These are phyloP conservation scores for Cinara cedri DNA, from an alignment of 2,888 invertebrate species.

Conservation along the genomic window DNA sequence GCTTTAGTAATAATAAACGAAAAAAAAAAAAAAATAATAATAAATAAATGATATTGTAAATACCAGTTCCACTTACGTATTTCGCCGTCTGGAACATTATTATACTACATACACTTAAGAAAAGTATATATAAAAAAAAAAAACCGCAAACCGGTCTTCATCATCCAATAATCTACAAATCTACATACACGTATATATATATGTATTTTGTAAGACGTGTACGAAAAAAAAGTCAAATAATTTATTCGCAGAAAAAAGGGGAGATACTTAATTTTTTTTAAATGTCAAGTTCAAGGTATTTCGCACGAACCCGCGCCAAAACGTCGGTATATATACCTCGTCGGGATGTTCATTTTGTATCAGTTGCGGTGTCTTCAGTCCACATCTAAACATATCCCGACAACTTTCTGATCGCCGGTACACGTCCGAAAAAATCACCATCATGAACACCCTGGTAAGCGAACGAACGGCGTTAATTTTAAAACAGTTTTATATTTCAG, in stretches of 20 bases:
- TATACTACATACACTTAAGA: not conserved
- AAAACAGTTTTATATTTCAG: not conserved
- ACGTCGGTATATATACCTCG: conserved; percentile 34
- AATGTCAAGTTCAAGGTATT: conserved; percentile 53
- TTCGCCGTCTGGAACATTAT: conserved; percentile 18
- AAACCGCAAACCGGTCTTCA: conserved; percentile 50
- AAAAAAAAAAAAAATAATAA: conserved; percentile 20
- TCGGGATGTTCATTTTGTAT: conserved; percentile 17
- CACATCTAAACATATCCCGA: conserved; percentile 28
- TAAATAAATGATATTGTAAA: not conserved
- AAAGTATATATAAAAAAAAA: conserved; percentile 25
- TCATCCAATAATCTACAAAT: conserved; percentile 53
- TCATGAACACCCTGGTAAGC: conserved; percentile 54
- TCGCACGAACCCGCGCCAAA: conserved; percentile 37
- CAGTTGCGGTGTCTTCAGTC: conserved; percentile 42
- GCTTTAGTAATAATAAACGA: not conserved
- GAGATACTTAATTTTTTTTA: conserved; percentile 22
- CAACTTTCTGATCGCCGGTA: conserved; percentile 35
- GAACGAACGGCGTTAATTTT: not conserved
- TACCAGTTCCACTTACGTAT: conserved; percentile 48
- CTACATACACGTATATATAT: conserved; percentile 18
- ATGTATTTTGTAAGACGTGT: not conserved
- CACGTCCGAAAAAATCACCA: conserved; percentile 29
- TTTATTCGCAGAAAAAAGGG: conserved; percentile 38
- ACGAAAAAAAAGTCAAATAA: conserved; percentile 40